Evolutionary conservation across 30 jellyfish, hydroid and myxozoan species (phyloP).

Genomic region (Aurelia sp.): DNA sequence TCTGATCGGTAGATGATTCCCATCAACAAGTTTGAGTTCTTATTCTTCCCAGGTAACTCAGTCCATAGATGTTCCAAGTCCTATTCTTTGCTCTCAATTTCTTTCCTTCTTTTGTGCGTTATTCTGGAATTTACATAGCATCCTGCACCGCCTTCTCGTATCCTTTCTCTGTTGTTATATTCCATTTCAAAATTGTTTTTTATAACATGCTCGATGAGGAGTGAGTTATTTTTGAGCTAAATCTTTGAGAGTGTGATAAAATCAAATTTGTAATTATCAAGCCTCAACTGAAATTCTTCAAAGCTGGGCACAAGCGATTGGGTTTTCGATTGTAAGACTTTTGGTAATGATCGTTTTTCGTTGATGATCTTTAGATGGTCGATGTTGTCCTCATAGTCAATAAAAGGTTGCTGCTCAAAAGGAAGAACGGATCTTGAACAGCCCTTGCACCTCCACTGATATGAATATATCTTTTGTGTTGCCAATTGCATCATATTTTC

Average conservation of each 20-base stretch:
- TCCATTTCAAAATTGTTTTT: background rate
- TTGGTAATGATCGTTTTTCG: conserved; percentile 10
- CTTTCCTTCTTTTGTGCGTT: conserved; percentile 17
- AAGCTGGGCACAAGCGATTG: conserved; percentile 9
- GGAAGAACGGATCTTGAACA: too few relatives aligned
- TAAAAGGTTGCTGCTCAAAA: too few relatives aligned
- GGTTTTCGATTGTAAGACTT: background rate
- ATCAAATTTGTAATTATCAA: too few relatives aligned
- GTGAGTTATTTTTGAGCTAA: too few relatives aligned
- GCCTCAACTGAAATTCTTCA: too few relatives aligned
- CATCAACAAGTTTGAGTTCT: background rate
- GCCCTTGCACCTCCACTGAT: too few relatives aligned
- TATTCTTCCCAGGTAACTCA: too few relatives aligned
- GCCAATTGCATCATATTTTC: too few relatives aligned
- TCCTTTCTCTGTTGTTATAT: conserved; percentile 26
- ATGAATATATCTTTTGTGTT: too few relatives aligned
- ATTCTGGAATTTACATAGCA: conserved; percentile 1
- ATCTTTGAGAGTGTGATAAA: too few relatives aligned
- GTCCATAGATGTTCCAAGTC: too few relatives aligned
- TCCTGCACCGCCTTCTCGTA: conserved; percentile 58
- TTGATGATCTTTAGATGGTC: background rate
- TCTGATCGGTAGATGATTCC: conserved; percentile 26
- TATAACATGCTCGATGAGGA: too few relatives aligned
- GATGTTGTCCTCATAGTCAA: background rate
- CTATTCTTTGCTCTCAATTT: background rate